Conservation (phyloP, 2,113 vertebrate genomes). For the Psophia crepitans region DNA sequence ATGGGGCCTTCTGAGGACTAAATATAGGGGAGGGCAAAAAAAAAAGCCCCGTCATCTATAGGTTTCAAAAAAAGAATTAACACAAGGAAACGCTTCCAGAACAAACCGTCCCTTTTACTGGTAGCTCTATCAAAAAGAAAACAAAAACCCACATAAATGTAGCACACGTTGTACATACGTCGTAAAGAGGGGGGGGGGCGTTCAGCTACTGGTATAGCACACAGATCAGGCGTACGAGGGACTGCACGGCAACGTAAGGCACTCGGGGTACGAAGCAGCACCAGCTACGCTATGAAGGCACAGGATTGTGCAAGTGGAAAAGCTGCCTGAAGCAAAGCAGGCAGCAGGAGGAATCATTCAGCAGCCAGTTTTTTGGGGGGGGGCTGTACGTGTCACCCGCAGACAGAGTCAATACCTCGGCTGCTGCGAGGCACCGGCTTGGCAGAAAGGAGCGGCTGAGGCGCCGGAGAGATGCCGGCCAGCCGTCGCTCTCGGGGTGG, state of each 20-base stretch:
- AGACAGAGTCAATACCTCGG: background rate
- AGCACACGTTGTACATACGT: background rate
- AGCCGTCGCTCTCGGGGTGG: background rate
- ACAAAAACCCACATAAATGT: background rate
- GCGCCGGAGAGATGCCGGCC: background rate
- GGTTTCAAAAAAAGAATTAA: background rate
- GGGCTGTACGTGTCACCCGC: background rate
- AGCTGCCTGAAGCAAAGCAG: background rate
- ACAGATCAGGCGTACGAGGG: background rate
- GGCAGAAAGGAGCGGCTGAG: background rate
- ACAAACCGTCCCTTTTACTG: constrained; percentile 50
- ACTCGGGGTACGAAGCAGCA: constrained; percentile 49
- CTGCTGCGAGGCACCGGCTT: background rate
- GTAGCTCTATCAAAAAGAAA: background rate
- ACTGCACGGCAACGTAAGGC: constrained; percentile 57
- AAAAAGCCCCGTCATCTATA: background rate
- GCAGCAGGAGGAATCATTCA: background rate
- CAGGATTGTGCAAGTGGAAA: background rate
- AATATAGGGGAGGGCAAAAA: background rate
- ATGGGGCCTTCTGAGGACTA: background rate
- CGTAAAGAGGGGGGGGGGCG: background rate
- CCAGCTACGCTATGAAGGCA: background rate
- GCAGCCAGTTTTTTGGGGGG: background rate
- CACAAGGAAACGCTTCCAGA: background rate
- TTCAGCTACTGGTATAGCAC: background rate